These are phyloP conservation scores for Pherbina coryleti DNA, from an alignment of 2,888 invertebrate species.

Conservation along the genomic window DNA sequence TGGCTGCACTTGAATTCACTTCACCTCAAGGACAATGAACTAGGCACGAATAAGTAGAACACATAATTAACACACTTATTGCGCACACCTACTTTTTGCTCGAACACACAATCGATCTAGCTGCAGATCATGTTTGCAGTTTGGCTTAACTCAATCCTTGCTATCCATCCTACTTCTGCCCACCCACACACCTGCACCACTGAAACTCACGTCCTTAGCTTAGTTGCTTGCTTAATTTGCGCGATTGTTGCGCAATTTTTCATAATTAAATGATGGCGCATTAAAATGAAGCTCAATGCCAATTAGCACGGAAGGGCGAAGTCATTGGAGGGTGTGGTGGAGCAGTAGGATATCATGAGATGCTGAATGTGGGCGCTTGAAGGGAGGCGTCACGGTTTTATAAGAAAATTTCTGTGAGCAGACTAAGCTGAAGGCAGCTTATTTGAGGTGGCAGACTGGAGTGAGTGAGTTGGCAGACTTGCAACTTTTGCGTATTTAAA, in stretches of 20 bases:
- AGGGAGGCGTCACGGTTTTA: too few species aligned
- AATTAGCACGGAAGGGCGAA: not conserved
- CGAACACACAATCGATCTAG: too few species aligned
- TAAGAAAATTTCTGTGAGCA: too few species aligned
- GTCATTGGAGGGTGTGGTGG: not conserved
- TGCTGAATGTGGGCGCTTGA: too few species aligned
- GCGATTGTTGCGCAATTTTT: not conserved
- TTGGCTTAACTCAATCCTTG: too few species aligned
- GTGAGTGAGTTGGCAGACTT: not conserved
- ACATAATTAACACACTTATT: too few species aligned
- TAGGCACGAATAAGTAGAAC: too few species aligned
- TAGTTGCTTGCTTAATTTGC: not conserved
- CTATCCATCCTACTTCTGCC: not conserved
- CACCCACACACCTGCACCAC: not conserved
- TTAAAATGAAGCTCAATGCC: constrained; percentile 18
- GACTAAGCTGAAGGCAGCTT: too few species aligned
- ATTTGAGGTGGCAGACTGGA: not conserved
- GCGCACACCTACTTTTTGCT: too few species aligned
- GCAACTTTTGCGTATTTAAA: constrained; percentile 12
- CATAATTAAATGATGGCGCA: constrained; percentile 21
- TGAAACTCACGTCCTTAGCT: not conserved
- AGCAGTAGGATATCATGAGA: not conserved
- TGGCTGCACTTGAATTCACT: too few species aligned
- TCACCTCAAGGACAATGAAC: too few species aligned
- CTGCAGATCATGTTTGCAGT: too few species aligned